phyloP scores from a whole-genome alignment of 2,113 vertebrate genomes.

The Petromus typicus region DNA sequence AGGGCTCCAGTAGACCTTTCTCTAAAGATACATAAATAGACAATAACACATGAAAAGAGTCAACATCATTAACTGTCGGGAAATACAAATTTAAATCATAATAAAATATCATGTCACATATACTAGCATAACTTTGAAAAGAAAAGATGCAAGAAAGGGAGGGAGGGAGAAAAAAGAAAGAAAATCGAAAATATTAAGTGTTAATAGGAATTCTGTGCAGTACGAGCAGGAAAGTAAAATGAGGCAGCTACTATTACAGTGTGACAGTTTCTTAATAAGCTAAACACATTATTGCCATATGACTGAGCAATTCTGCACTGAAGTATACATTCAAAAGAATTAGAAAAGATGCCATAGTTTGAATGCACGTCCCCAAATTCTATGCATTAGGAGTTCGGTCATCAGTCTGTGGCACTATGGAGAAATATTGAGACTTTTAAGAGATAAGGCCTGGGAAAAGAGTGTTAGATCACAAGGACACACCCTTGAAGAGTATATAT shows the following conservation, averaged over 20 bases:
- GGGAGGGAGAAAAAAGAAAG: not conserved
- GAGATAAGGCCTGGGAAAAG: not conserved
- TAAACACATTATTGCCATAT: not conserved
- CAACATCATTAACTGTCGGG: not conserved
- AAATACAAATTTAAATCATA: not conserved
- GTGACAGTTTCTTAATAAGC: not conserved
- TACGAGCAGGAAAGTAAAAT: too few species aligned
- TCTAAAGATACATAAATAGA: not conserved
- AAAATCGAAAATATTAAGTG: too few species aligned
- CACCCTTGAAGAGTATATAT: not conserved
- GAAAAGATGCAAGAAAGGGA: not conserved
- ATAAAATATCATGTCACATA: not conserved
- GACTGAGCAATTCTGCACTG: not conserved
- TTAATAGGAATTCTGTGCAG: too few species aligned
- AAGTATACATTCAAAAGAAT: not conserved
- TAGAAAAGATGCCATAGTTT: not conserved
- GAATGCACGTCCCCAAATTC: not conserved
- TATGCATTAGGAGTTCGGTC: not conserved
- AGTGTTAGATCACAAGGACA: not conserved
- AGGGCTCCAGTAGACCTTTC: not conserved
- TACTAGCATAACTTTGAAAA: not conserved
- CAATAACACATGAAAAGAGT: not conserved
- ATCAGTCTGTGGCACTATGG: not conserved
- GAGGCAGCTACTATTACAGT: not conserved
- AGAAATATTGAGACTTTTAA: not conserved